These are phyloP conservation scores for Drosophila navojoa DNA, from an alignment of 1,140 invertebrate genomes.

Conservation along the genomic window DNA sequence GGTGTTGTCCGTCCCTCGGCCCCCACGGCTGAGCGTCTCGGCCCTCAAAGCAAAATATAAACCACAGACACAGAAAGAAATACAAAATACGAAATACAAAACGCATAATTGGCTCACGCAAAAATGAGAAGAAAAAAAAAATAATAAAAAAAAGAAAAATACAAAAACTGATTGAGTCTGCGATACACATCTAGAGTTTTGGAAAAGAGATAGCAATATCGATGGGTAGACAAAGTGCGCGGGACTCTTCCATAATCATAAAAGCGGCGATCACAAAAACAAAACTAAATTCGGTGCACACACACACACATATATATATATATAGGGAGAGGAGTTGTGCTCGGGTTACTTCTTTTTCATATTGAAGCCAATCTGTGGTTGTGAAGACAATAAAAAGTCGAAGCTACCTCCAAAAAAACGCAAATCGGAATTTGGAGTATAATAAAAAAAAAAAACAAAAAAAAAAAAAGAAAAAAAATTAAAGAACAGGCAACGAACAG, in stretches of 20 bases:
- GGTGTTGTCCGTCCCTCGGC: background rate
- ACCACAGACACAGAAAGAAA: slow-evolving; percentile 64
- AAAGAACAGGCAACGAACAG: slow-evolving; percentile 11
- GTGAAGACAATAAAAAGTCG: slow-evolving; percentile 74
- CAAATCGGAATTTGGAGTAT: slow-evolving; percentile 73
- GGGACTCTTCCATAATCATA: slow-evolving; percentile 75
- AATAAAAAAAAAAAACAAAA: slow-evolving; percentile 48
- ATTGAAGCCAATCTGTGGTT: slow-evolving; percentile 76
- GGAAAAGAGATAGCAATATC: slow-evolving; percentile 62
- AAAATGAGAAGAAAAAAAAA: slow-evolving; percentile 50
- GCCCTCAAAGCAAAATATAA: slow-evolving; percentile 38
- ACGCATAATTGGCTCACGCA: slow-evolving; percentile 83
- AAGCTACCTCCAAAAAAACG: slow-evolving; percentile 44
- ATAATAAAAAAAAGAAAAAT: slow-evolving; percentile 25
- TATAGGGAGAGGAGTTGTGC: slow-evolving; percentile 14
- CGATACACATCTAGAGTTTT: slow-evolving; percentile 65
- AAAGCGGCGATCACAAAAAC: slow-evolving; percentile 49
- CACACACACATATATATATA: slow-evolving; percentile 18
- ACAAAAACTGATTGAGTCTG: slow-evolving; percentile 42
- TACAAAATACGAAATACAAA: slow-evolving; percentile 66
- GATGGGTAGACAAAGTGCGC: slow-evolving; percentile 45
- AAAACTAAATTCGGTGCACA: slow-evolving; percentile 53
- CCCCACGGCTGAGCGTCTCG: slow-evolving; percentile 4
- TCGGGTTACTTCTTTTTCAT: slow-evolving; percentile 43
- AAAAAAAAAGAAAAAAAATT: slow-evolving; percentile 37